Base-by-base conservation (phyloP, 2,113 vertebrate genomes). In the Petaurus breviceps region DNA sequence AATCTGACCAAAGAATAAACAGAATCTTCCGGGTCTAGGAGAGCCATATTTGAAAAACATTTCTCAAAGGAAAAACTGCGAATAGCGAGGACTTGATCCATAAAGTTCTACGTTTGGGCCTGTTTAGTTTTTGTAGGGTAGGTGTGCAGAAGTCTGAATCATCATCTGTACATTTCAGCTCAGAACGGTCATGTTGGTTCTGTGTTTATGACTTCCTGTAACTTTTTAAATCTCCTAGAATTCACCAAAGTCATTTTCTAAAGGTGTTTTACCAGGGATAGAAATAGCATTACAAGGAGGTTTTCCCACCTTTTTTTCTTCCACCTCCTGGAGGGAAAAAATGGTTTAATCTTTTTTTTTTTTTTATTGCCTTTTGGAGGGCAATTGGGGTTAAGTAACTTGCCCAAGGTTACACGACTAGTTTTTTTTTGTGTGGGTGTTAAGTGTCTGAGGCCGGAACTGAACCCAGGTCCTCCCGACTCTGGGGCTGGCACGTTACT, bases 201-300 rank as follows among this genome's bases (percentile, higher is more conserved):
- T 93, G 52, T 91, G 77, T 90, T 95, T 89, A 46, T 91, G 43
- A 94, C 68, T 90, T 90, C 89, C 89, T 47, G 19, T 90, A 19
- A 23, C 91, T 93, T 94, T 96, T 90, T 91, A 96, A 92, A 95
- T 91, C 89, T 49, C 25, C 52, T 94, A 28, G 61, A 93, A 91
- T 90, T 96, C 28, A 90, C 46, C 51, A 68, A 94, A 91, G 52
- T 95, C 95, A 7, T 96, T 92, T 96, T 93, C 93, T 93, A 51
- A 96, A 96, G 54, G 16, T 91, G 8, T 94, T 93, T 77, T 91
- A 28, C 28, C 90, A 51, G 95, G 91, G 95, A 95, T 91, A 24
- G n/a, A 89, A 68, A 26, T 94, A 14, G 52, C 51, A 77, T 5
- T 92, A n/a, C 50, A 92, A 94, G 51, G 90, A 9, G 68, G 25